A percentile compares a stretch with the other conserved stretches of the same genome.
Evolutionary conservation across 2,797 vertebrate genomes (phyloP).

Genomic region (Enteromius anoplus): DNA sequence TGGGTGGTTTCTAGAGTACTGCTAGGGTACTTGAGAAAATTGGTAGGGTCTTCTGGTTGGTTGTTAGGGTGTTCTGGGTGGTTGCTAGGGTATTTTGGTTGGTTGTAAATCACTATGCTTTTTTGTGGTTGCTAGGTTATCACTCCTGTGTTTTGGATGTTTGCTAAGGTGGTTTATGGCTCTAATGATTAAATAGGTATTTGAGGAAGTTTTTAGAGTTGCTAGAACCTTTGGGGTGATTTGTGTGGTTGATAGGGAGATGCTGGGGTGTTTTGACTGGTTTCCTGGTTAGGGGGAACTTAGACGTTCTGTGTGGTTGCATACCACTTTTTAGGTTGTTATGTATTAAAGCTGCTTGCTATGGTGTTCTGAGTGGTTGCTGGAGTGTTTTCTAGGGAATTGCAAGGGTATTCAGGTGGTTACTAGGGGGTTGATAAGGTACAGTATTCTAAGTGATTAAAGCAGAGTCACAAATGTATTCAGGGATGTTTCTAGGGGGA

Average conservation of each 20-base stretch:
- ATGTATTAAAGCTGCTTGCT: background rate
- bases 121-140: no score
- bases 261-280: background rate
- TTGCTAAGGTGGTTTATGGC: no score
- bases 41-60: no score
- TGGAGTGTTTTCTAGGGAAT: background rate
- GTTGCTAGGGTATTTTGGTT: no score
- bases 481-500: background rate
- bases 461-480: background rate
- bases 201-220: background rate
- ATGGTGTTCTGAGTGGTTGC: background rate
- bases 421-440: background rate
- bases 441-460: background rate
- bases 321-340: background rate
- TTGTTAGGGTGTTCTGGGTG: no score
- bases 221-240: background rate
- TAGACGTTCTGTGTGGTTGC: background rate
- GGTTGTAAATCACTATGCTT: no score
- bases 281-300: background rate
- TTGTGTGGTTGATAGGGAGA: background rate
- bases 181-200: background rate
- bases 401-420: background rate
- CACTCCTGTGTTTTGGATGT: no score
- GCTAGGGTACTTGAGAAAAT: no score
- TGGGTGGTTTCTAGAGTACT: no score